Evolutionary conservation across 2,797 vertebrate species (phyloP), one percentile per base, ranked within the genome.

Genomic region (Numenius phaeopus): DNA sequence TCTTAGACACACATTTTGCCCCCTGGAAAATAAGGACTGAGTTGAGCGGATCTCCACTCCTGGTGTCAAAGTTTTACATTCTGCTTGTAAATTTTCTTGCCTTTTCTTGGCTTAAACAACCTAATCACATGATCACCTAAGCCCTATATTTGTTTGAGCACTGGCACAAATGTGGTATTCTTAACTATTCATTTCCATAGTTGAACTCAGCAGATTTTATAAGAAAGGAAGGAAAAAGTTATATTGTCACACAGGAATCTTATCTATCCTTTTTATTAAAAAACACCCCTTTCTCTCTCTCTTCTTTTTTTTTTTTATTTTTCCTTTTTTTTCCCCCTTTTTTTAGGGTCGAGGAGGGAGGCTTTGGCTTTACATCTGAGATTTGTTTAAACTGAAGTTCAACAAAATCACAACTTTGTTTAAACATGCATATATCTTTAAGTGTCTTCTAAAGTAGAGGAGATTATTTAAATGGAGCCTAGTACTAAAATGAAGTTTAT

Each of bases 281-380:
- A 39, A 66, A 0, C 5, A 16, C 4, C 1, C 2, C 1, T 42
- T 22, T 13, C 14, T 52, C 27, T 70, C 5, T 44, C 13, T 40
- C 26, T n/a, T 49, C 4, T 61, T 7, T 61, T 23, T 47, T 47
- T 39, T 32, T 9, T 22, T 17, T 4, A 3, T 30, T 24, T 24
- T 34, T 29, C 40, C 16, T 30, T 10, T 14, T 14, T 10, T 17
- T 7, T 14, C 2, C 11, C 2, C 2, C 39, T 27, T 67, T 58
- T 73, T 9, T 3, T 20, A 2, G 3, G 6, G 7, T 49, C 7
- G 7, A 5, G 4, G 4, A 7, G 9, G 5, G 7, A 4, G 24
- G 24, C 5, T 61, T 72, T 50, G 11, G 1, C 12, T 27, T 87
- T 87, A 19, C 2, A 66, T 85, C 20, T 81, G 23, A 73, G 5